Evolutionary conservation across 2,113 vertebrate species (phyloP).

Genomic region (Pionites leucogaster): DNA sequence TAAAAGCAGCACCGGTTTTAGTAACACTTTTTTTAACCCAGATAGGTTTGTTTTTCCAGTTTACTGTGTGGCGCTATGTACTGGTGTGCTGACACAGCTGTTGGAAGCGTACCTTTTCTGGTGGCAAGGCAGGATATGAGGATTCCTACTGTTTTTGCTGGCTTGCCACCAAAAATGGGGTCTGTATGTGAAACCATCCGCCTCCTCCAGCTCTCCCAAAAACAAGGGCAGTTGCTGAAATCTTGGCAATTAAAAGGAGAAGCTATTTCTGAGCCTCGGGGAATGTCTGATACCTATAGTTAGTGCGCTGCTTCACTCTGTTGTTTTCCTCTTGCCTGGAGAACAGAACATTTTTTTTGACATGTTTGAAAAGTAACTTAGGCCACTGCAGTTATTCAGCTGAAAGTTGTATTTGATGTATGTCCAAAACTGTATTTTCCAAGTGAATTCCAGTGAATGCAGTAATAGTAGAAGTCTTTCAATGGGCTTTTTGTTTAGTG

Average conservation of each 20-base stretch:
- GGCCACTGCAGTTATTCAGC: constrained; percentile 21
- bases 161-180: constrained; percentile 1
- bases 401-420: constrained; percentile 48
- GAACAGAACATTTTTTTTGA: constrained; percentile 61
- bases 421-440: constrained; percentile 59
- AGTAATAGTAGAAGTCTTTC: constrained; percentile 25
- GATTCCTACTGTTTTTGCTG: constrained; percentile 38
- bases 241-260: background rate
- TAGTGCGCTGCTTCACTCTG: background rate
- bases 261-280: constrained; percentile 22
- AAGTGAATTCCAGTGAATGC: constrained; percentile 36
- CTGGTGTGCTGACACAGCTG: constrained; percentile 34
- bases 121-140: constrained; percentile 9
- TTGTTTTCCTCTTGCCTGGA: constrained; percentile 13
- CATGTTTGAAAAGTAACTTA: constrained; percentile 35
- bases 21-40: background rate
- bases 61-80: background rate
- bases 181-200: background rate
- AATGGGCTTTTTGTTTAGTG: constrained; percentile 60
- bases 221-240: background rate
- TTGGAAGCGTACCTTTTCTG: background rate
- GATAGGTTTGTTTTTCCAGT: background rate
- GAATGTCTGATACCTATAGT: constrained; percentile 1
- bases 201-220: background rate
- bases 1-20: background rate